Evolutionary conservation across 2,797 vertebrate species (phyloP), one percentile per base, ranked within the genome.

Genomic region (Phaenicophaeus curvirostris): DNA sequence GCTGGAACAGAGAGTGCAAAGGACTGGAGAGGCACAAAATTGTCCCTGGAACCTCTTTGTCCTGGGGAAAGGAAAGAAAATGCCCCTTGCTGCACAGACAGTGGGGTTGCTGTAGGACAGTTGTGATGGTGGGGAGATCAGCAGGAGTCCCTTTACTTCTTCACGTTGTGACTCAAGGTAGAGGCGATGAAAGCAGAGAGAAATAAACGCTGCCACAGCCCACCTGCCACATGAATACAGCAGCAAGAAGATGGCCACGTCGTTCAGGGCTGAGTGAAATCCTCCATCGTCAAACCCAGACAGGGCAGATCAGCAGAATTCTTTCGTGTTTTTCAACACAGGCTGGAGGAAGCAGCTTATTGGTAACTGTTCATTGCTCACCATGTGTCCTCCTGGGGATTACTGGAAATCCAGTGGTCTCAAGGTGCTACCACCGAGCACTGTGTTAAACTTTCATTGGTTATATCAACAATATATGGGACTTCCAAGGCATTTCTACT

Each of bases 401-500:
- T 42, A 8, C 39, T 46, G 63, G 37, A 88, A 83, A 67, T 39
- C n/a, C 55, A 66, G 37, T 6, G 3, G 8, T 37, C 37, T 82
- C 67, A 42, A 2, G 33, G 63, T 58, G 30, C 13, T 15, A 24
- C 42, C 55, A 67, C 27, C 42, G 53, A 68, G 28, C 21, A 75
- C 17, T 19, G 54, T 13, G 33, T 13, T 55, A 33, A 51, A 62
- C 13, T 50, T 73, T 3, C 41, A 18, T 1, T 46, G 9, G 41
- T 61, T 62, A 5, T 37, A 51, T 24, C 39, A 21, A 75, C 17
- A 76, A 57, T 11, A 25, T 13, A 24, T 13, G 46, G 31, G 44
- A 27, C 50, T 44, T 11, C 3, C 1, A 37, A 42, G 25, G 20
- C 0, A 0, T 50, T 77, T 18, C 33, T 57, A 11, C 12, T n/a